phyloP scores from a whole-genome alignment of 2,113 vertebrate genomes.

The Anser brachyrhynchus region DNA sequence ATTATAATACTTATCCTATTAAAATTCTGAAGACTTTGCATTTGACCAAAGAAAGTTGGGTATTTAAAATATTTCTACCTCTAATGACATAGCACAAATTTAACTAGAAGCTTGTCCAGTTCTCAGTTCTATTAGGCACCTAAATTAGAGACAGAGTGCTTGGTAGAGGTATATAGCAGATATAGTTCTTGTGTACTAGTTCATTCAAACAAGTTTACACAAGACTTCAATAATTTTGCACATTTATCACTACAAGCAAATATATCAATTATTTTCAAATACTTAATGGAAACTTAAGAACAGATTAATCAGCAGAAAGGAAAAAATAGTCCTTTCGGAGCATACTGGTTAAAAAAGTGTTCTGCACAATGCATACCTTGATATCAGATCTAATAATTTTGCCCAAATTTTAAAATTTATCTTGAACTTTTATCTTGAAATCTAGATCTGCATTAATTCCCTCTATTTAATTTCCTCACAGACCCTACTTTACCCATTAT shows the following conservation, averaged over 20 bases:
- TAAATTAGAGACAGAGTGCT: not conserved
- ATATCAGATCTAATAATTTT: not conserved
- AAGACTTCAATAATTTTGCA: not conserved
- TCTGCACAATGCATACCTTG: not conserved
- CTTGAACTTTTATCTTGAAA: not conserved
- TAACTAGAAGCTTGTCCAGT: not conserved
- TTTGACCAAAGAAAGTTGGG: not conserved
- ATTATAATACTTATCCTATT: not conserved
- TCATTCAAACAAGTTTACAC: not conserved
- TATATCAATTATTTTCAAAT: not conserved
- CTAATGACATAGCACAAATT: not conserved
- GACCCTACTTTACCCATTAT: not conserved
- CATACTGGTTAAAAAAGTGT: not conserved
- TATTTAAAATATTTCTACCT: not conserved
- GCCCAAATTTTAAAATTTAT: not conserved
- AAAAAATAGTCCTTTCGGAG: not conserved
- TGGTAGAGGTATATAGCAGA: not conserved
- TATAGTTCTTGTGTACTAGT: not conserved
- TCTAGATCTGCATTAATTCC: fast-evolving
- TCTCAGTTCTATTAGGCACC: not conserved
- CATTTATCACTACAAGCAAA: not conserved
- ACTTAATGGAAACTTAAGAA: not conserved
- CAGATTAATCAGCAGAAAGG: not conserved
- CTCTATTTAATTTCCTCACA: not conserved
- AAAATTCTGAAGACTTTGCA: not conserved